A percentile compares a stretch with the other conserved stretches of the same genome.
These are phyloP conservation scores for Cuniculus paca DNA, from an alignment of 2,797 vertebrate species.

Conservation along the genomic window DNA sequence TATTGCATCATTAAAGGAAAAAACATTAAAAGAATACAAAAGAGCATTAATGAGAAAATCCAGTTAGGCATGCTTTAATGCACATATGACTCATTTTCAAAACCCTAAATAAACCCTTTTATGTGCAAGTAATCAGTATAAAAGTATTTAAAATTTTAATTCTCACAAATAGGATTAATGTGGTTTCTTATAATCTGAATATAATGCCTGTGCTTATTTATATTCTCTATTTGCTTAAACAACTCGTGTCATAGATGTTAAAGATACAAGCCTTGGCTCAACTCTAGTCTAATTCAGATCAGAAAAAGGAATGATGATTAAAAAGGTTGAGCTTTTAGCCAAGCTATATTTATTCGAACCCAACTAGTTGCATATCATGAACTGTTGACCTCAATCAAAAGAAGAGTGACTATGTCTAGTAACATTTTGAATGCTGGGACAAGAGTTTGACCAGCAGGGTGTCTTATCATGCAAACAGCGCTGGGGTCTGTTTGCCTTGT, in stretches of 20 bases:
- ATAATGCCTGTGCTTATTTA: conserved; percentile 43
- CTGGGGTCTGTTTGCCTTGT: background rate
- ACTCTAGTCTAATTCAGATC: background rate
- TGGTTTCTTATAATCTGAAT: conserved; percentile 5
- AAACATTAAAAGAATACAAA: background rate
- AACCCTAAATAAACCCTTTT: background rate
- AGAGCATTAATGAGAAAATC: conserved; percentile 22
- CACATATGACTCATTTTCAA: conserved; percentile 18
- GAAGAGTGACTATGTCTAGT: background rate
- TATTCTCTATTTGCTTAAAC: conserved; percentile 35
- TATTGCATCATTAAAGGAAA: conserved; percentile 37
- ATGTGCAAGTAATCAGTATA: conserved; percentile 40
- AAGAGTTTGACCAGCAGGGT: conserved; percentile 54
- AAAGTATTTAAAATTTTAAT: conserved; percentile 57
- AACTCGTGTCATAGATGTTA: conserved; percentile 13
- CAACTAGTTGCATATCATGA: background rate
- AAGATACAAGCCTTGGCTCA: background rate
- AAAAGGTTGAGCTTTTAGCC: conserved; percentile 4
- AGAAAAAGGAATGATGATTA: background rate
- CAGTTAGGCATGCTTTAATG: conserved; percentile 53
- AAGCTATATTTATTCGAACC: conserved; percentile 33
- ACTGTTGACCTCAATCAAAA: background rate
- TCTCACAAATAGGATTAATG: conserved; percentile 45
- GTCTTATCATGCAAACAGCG: conserved; percentile 17
- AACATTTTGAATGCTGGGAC: background rate